A percentile compares a stretch with the other conserved stretches of the same genome.
These are phyloP conservation scores for Triplophysa tibetana DNA, from an alignment of 2,113 vertebrate species.

Conservation along the genomic window DNA sequence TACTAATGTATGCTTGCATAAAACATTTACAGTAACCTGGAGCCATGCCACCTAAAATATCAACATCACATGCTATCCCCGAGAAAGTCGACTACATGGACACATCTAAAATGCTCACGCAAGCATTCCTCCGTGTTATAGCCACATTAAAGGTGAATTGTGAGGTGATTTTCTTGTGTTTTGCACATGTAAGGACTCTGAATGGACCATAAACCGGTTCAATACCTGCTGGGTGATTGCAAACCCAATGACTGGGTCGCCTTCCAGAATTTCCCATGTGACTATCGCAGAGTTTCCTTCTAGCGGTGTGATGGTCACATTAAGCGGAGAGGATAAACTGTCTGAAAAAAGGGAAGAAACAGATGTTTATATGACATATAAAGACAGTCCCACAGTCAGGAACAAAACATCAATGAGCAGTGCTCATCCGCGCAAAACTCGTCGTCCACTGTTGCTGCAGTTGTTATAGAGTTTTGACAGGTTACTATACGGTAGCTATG, in stretches of 20 bases:
- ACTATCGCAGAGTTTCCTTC: slow-evolving; percentile 93
- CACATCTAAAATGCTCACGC: slow-evolving; percentile 13
- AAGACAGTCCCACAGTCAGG: not conserved
- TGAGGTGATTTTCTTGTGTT: slow-evolving; percentile 9
- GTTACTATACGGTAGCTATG: too few species aligned
- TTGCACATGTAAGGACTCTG: not conserved
- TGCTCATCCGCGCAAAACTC: not conserved
- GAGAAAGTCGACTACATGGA: not conserved
- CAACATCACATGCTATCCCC: not conserved
- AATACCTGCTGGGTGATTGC: slow-evolving; percentile 95
- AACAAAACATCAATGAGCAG: not conserved
- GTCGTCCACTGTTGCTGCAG: too few species aligned
- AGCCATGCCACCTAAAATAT: slow-evolving; percentile 1
- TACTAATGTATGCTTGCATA: slow-evolving; percentile 26
- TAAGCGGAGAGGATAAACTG: slow-evolving; percentile 89
- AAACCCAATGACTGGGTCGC: slow-evolving; percentile 95
- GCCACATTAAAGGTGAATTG: slow-evolving; percentile 25
- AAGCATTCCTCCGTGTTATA: not conserved
- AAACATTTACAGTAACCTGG: slow-evolving; percentile 16
- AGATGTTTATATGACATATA: not conserved
- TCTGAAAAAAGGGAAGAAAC: slow-evolving; percentile 70
- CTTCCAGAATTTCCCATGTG: slow-evolving; percentile 93
- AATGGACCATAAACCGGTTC: slow-evolving; percentile 32
- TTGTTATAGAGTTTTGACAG: too few species aligned
- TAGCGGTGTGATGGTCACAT: slow-evolving; percentile 92